These are phyloP conservation scores for Mythimna impura DNA, from an alignment of 2,888 invertebrate species.

Conservation along the genomic window DNA sequence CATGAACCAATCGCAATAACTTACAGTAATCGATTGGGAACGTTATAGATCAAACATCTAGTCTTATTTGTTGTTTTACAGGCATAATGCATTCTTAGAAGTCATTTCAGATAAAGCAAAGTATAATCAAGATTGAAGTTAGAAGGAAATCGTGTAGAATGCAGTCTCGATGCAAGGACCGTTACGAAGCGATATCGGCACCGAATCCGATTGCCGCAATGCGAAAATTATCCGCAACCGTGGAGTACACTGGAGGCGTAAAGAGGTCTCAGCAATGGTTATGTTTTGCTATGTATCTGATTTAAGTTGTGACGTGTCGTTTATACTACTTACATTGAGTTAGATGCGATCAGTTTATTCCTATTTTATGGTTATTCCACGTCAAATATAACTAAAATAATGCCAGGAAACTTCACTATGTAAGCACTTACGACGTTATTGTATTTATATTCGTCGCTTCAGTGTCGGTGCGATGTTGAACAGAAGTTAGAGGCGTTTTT, in stretches of 20 bases:
- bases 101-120: constrained; percentile 73
- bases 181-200: constrained; percentile 85
- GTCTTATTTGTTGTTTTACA: constrained; percentile 58
- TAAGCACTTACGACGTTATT: constrained; percentile 59
- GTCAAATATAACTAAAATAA: constrained; percentile 71
- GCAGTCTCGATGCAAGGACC: constrained; percentile 83
- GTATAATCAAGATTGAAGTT: constrained; percentile 79
- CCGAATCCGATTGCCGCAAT: constrained; percentile 86
- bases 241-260: constrained; percentile 83
- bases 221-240: constrained; percentile 86
- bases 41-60: constrained; percentile 45
- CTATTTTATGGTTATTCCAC: constrained; percentile 77
- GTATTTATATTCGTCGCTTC: constrained; percentile 42
- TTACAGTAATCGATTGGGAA: constrained; percentile 34
- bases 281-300: constrained; percentile 88
- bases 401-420: constrained; percentile 55
- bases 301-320: constrained; percentile 85
- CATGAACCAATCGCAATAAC: constrained; percentile 40
- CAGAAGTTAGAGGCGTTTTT: constrained; percentile 48
- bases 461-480: constrained; percentile 22
- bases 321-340: constrained; percentile 82
- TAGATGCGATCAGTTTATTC: constrained; percentile 83
- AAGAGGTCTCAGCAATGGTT: constrained; percentile 85
- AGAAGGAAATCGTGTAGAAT: constrained; percentile 81
- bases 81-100: constrained; percentile 65